phyloP scores from a whole-genome alignment of 2,113 vertebrate species.

The Hipposideros armiger region DNA sequence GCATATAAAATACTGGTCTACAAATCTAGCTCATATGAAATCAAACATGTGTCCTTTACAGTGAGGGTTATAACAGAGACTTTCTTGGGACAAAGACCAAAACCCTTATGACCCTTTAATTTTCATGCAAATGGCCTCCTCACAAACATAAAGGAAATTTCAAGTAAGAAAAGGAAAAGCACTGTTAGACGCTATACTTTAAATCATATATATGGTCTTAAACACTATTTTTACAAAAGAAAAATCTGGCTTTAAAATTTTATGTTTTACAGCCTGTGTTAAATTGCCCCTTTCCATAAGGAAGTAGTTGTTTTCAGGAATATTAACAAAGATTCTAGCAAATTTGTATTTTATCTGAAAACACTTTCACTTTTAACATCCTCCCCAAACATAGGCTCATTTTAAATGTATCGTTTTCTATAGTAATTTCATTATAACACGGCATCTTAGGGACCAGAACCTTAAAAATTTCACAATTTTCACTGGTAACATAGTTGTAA shows the following conservation, averaged over 20 bases:
- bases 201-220: not conserved
- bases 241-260: constrained; percentile 60
- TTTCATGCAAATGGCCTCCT: constrained; percentile 2
- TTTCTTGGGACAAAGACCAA: constrained; percentile 35
- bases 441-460: not conserved
- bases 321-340: constrained; percentile 46
- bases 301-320: not conserved
- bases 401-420: constrained; percentile 31
- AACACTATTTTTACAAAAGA: constrained; percentile 34
- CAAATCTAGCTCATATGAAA: not conserved
- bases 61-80: not conserved
- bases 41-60: not conserved
- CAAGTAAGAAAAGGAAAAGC: not conserved
- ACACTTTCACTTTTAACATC: constrained; percentile 66
- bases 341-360: constrained; percentile 56
- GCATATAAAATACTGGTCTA: not conserved
- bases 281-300: constrained; percentile 53
- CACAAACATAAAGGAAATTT: constrained; percentile 47
- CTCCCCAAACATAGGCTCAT: not conserved
- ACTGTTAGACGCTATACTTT: not conserved
- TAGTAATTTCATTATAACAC: not conserved
- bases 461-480: constrained; percentile 46
- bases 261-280: not conserved
- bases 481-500: not conserved
- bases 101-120: not conserved